Percentiles rank a stretch among this genome's conserved stretches.
Conservation (phyloP, 2,797 vertebrate genomes). For the Rhinella marina region DNA sequence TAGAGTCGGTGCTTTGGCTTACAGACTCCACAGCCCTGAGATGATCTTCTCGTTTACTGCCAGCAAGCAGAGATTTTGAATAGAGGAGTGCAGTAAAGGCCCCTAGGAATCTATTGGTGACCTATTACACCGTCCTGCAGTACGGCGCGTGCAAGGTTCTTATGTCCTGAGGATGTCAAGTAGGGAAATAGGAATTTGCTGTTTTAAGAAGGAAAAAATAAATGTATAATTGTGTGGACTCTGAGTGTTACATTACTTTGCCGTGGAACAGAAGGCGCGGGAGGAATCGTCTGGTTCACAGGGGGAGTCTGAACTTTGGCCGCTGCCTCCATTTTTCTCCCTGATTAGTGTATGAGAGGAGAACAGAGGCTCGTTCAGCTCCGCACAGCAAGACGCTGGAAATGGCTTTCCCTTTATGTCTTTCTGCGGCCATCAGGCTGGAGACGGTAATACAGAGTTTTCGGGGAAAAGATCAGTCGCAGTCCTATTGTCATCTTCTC, state of each 20-base stretch:
- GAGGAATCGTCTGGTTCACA: conserved; percentile 39
- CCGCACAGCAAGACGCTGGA: conserved; percentile 17
- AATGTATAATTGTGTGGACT: conserved; percentile 1
- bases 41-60: too few relatives aligned
- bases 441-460: conserved; percentile 23
- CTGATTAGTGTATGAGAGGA: conserved; percentile 29
- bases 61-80: too few relatives aligned
- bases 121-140: not conserved
- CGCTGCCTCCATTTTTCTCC: conserved; percentile 26
- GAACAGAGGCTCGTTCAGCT: not conserved
- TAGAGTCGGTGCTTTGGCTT: too few relatives aligned
- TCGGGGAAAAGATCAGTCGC: conserved; percentile 30
- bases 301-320: conserved; percentile 26
- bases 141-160: too few relatives aligned
- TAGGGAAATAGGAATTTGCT: not conserved
- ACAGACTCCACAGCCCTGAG: too few relatives aligned
- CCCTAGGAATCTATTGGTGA: too few relatives aligned
- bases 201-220: not conserved
- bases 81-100: not conserved
- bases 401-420: conserved; percentile 38
- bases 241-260: not conserved
- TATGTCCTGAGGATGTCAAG: not conserved
- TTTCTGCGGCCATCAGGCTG: not conserved
- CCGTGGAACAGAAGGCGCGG: not conserved
- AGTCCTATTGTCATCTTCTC: conserved; percentile 22